phyloP scores from a whole-genome alignment of 1,140 invertebrate genomes.

The Neodiprion fabricii region DNA sequence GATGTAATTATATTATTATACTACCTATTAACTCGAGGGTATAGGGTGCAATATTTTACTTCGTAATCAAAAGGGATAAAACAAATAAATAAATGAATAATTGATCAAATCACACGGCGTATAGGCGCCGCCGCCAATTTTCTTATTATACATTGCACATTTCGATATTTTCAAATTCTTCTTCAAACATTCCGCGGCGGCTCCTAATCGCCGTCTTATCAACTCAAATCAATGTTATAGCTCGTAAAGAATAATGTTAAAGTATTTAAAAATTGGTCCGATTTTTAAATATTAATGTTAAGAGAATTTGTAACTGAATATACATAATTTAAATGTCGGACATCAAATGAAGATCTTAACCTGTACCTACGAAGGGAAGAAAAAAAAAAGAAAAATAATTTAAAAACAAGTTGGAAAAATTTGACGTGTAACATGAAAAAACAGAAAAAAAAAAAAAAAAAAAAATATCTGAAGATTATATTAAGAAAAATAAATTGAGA shows the following conservation, averaged over 20 bases:
- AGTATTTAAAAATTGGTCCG: neutral
- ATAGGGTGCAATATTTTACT: conserved; percentile 5
- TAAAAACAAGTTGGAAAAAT: neutral
- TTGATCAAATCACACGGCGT: neutral
- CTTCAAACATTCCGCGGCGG: neutral
- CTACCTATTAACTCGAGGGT: neutral
- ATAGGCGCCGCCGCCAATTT: neutral
- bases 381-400: neutral
- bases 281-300: neutral
- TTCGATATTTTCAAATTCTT: neutral
- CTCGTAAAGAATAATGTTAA: conserved; percentile 2
- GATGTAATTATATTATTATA: neutral
- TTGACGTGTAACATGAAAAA: neutral
- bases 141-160: neutral
- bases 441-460: neutral
- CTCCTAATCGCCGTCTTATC: neutral
- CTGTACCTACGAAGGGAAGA: neutral
- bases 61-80: neutral
- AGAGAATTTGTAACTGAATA: conserved; percentile 4
- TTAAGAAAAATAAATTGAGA: neutral
- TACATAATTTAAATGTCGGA: neutral
- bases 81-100: neutral
- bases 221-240: conserved; percentile 3
- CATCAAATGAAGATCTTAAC: neutral
- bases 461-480: neutral